Evolutionary conservation across 2,888 invertebrate genomes (phyloP).

Genomic region (Auanema sp.): DNA sequence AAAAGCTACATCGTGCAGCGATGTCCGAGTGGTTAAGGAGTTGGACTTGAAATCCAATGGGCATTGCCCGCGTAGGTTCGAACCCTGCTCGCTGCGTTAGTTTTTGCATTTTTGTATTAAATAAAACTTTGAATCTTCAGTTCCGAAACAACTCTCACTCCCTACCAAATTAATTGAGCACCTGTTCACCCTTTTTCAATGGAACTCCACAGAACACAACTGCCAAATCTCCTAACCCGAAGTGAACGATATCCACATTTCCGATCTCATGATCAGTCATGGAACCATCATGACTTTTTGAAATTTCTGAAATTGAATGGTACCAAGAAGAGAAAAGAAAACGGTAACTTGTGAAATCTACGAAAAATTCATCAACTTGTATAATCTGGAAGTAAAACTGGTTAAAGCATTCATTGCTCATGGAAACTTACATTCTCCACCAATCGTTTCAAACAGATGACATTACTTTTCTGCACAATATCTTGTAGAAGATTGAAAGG

Average conservation of each 20-base stretch:
- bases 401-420: neutral
- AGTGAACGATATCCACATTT: constrained; percentile 6
- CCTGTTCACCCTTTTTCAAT: constrained; percentile 36
- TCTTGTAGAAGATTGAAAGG: constrained; percentile 9
- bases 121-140: too few relatives aligned
- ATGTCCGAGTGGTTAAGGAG: constrained; percentile 71
- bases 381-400: constrained; percentile 2
- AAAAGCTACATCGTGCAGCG: neutral
- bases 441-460: constrained; percentile 27
- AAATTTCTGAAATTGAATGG: too few relatives aligned
- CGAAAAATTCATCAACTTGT: constrained; percentile 26
- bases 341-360: constrained; percentile 23
- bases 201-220: constrained; percentile 12
- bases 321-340: neutral
- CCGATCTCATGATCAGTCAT: too few relatives aligned
- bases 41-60: constrained; percentile 75
- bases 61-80: constrained; percentile 74
- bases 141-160: too few relatives aligned
- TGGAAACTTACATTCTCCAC: constrained; percentile 24
- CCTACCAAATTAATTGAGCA: too few relatives aligned
- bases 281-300: too few relatives aligned
- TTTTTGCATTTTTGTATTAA: neutral
- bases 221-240: constrained; percentile 35
- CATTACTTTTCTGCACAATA: constrained; percentile 13
- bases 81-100: constrained; percentile 70